Base-by-base conservation (phyloP, 2,113 vertebrate genomes). In the Microcebus ravelobensis region DNA sequence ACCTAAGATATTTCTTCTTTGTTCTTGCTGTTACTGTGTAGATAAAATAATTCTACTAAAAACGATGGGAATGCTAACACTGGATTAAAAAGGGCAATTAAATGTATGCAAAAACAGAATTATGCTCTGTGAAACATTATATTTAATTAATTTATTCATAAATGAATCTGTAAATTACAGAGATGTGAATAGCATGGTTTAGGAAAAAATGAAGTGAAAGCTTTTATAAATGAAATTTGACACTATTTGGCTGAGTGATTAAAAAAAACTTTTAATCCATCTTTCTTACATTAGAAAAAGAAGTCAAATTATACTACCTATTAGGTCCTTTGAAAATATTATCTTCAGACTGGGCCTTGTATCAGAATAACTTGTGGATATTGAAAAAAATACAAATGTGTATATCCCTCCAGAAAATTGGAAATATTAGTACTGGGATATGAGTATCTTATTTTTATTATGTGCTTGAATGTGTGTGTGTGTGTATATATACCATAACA, bases 31-130 rank as follows among this genome's bases (percentile, higher is more conserved):
- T 76, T 90, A 67, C 59, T 79, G n/a, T 92, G 8, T 36, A 73
- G n/a, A 55, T 74, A 91, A 86, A 95, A 87, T 63, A 91, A 89
- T 36, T 80, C 67, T 81, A 67, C 34, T 39, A 50, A 63, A 59
- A 48, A 83, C 6, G 57, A 21, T 77, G 8, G 34, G 13, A 14
- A 83, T 34, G 63, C 50, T 68, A 85, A 65, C 9, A 87, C 13
- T 57, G 17, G 21, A 85, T 91, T 86, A 34, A 70, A 80, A 96
- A 57, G 3, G 31, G 9, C 59, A 90, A 42, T 9, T 23, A 88
- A 27, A 57, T 48, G 6, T 34, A 84, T 61, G 18, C 1, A 45
- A 61, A 92, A 86, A 86, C 9, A 90, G 67, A 57, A 39, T 12
- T n/a, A 1, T 71, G 48, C 3, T 6, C 17, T 68, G 2, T 57